Base-by-base conservation (phyloP, 92 coral and sea anemone genomes). In the Paragorgia papillata region DNA sequence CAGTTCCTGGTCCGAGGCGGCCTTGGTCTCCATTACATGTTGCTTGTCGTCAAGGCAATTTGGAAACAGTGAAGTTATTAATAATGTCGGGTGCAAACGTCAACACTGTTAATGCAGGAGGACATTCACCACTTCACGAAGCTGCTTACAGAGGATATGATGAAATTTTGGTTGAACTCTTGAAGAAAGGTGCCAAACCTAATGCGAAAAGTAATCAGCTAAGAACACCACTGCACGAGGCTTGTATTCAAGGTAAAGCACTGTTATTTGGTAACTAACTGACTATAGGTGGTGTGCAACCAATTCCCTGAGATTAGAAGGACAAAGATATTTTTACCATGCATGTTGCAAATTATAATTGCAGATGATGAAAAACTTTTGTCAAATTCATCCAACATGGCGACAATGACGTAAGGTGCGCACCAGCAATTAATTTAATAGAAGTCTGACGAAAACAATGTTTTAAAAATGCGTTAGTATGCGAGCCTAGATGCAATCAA, bases 1-100 rank as follows among this genome's bases (percentile, higher is more conserved):
- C 26, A 71, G 78, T 71, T 54, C 78, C 78, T 71, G 64, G 78
- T 31, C 78, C 78, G 18, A 55, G 64, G 20, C 78, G 78, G 0
- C 98, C 98, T 7, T 94, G 97, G 97, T 94, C 98, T 4, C 98
- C 98, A 44, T 66, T 94, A 28, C 98, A 94, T 74, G 92, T 94
- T 71, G 98, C 98, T 64, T 90, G 89, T 24, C 94, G 97, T 31
- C 91, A 89, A 30, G 98, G 98, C 15, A 73, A 90, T 46, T 64
- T 94, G 19, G 95, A 94, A 27, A 88, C 97, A 51, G 88, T 94
- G 69, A 87, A 84, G 54, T 66, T 94, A 31, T 81, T 94, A 14
- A 86, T 94, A 53, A 81, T 67, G 30, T 83, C 86, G 65, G 95
- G 98, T 9, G 98, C 98, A 7, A 79, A 87, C 66, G 98, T 94